A percentile compares a stretch with the other conserved stretches of the same genome.
Conservation (phyloP, 2,888 invertebrate genomes). For the Himalopsyche tibetana region DNA sequence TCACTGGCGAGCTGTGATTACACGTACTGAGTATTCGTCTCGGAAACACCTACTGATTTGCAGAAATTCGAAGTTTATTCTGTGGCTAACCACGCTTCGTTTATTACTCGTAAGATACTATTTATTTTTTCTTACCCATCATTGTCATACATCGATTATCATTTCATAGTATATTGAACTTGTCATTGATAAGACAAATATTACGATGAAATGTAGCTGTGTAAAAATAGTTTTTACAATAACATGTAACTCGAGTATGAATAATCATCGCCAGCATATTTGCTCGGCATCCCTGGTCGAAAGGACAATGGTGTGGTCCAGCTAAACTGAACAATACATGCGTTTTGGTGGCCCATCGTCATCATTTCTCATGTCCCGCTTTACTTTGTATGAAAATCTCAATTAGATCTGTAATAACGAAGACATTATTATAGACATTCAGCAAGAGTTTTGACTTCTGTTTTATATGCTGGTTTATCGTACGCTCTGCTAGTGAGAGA, state of each 20-base stretch:
- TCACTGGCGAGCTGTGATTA: neutral
- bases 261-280: neutral
- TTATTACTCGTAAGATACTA: neutral
- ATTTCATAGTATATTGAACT: too few species aligned
- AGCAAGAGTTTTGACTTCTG: too few species aligned
- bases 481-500: too few species aligned
- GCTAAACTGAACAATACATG: too few species aligned
- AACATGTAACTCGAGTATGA: neutral
- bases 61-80: constrained; percentile 5
- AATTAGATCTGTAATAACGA: too few species aligned
- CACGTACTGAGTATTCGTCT: neutral
- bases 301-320: neutral
- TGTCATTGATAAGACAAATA: too few species aligned
- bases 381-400: too few species aligned
- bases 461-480: too few species aligned
- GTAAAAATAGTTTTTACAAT: too few species aligned
- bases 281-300: neutral
- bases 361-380: too few species aligned
- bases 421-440: too few species aligned
- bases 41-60: constrained; percentile 23
- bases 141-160: neutral
- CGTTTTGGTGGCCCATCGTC: too few species aligned
- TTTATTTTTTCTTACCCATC: neutral
- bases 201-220: neutral
- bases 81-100: constrained; percentile 10